Base-by-base conservation (phyloP, 2,797 vertebrate species). In the Tangara arthus region DNA sequence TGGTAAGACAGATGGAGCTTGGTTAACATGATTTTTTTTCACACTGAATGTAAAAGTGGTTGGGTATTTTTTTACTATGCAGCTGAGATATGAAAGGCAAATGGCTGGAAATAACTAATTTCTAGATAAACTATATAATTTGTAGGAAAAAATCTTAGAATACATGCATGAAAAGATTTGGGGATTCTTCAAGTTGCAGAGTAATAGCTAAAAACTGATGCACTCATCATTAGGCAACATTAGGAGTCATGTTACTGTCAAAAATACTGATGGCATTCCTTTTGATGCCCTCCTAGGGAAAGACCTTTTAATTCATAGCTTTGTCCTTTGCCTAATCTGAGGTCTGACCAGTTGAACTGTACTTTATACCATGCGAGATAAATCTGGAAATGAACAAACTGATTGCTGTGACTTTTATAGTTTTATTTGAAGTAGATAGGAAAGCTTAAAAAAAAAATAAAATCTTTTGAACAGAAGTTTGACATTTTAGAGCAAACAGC, bases 1-100 rank as follows among this genome's bases (percentile, higher is more conserved):
- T 96, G 71, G 68, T 87, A 91, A 96, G 47, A 83, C 92, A 97
- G 93, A 95, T 93, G 91, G 93, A 96, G 50, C 82, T 89, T 92
- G 87, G 83, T 78, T 86, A 63, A 57, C 71, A 35, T 78, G 64
- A 24, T 46, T 55, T 82, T 82, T 94, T 94, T 89, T 63, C 83
- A 90, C 60, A 1, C 65, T 96, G 86, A 93, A 96, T 96, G 68
- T 79, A 75, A 95, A 96, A 89, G 37, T 76, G 52, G 10, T 82
- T 69, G 82, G 12, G 8, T 8, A 21, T 77, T 77, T 76, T 65
- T 19, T 73, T 88, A 84, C 78, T 92, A 55, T 84, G 86, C 39
- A 90, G 95, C 60, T 95, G 75, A 95, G 88, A 94, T 87, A 91
- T 68, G 91, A 90, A 94, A 92, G 53, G 65, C 77, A 64, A 63